Percentiles rank a stretch among this genome's conserved stretches.
These are phyloP conservation scores for Piprites chloris DNA, from an alignment of 2,113 vertebrate genomes.

Conservation along the genomic window DNA sequence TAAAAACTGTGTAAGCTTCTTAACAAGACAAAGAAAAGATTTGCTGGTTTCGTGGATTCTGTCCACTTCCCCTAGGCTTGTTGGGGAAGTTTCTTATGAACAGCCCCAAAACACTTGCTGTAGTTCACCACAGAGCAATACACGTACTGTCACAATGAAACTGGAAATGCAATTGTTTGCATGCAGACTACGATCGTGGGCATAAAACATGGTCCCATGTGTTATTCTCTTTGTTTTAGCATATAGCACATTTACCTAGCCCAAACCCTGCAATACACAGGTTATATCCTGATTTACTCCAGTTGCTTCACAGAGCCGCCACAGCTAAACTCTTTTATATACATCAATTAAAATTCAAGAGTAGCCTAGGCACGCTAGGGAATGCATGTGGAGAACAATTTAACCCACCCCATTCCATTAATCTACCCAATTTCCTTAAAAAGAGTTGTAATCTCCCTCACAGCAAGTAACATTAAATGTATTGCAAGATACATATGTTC, in stretches of 20 bases:
- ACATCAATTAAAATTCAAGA: neutral
- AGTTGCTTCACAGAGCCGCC: neutral
- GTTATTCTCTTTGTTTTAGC: neutral
- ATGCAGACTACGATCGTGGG: rapidly evolving
- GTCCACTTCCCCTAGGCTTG: neutral
- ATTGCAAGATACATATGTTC: slow-evolving; percentile 46
- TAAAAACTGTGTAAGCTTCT: neutral
- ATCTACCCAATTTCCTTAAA: slow-evolving; percentile 52
- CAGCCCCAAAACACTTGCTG: neutral
- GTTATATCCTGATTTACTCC: neutral
- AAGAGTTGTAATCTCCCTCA: slow-evolving; percentile 47
- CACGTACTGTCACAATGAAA: rapidly evolving
- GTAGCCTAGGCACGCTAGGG: neutral
- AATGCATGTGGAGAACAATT: slow-evolving; percentile 34
- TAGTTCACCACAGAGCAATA: neutral
- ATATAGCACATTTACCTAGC: neutral
- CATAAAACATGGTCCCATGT: neutral
- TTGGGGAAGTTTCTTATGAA: neutral
- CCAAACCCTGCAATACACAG: neutral
- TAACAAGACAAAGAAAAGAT: neutral
- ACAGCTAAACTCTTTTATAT: neutral
- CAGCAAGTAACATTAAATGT: slow-evolving; percentile 40
- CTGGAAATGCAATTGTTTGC: neutral
- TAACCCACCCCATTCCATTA: slow-evolving; percentile 49
- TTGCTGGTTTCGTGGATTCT: neutral